These are phyloP conservation scores for Pangasius krempfi DNA, from an alignment of 2,797 vertebrate genomes.

Conservation along the genomic window DNA sequence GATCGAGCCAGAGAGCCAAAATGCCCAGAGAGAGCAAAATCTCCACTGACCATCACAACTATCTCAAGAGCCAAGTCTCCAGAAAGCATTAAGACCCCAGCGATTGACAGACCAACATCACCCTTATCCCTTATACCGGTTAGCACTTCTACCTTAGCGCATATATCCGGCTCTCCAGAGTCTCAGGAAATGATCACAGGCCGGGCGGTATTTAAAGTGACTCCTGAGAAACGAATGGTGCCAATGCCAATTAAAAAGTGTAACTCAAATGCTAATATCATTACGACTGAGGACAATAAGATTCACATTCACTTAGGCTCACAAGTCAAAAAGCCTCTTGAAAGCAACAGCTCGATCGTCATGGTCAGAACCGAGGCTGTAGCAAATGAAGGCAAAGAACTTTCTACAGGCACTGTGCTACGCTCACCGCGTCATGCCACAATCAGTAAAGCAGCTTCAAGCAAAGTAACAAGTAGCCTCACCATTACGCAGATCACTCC, in stretches of 20 bases:
- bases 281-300: constrained; percentile 96
- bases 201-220: constrained; percentile 93
- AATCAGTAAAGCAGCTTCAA: constrained; percentile 76
- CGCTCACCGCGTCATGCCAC: constrained; percentile 86
- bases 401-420: constrained; percentile 88
- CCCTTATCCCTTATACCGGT: constrained; percentile 91
- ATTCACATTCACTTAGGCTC: constrained; percentile 94
- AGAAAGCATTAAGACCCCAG: constrained; percentile 73
- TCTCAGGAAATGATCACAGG: constrained; percentile 91
- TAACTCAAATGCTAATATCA: constrained; percentile 85
- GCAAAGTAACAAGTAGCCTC: constrained; percentile 94
- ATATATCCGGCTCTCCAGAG: constrained; percentile 80
- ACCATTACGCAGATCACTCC: constrained; percentile 89
- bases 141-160: constrained; percentile 81
- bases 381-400: constrained; percentile 83
- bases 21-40: constrained; percentile 85
- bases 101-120: constrained; percentile 80
- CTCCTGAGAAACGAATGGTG: constrained; percentile 93
- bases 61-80: constrained; percentile 90
- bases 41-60: constrained; percentile 92
- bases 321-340: constrained; percentile 77
- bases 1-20: constrained; percentile 75
- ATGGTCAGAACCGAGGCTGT: constrained; percentile 80
- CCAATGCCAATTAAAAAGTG: constrained; percentile 84
- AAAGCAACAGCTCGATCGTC: constrained; percentile 76